Conservation (phyloP, 2,888 invertebrate genomes). For the Limnephilus rhombicus region DNA sequence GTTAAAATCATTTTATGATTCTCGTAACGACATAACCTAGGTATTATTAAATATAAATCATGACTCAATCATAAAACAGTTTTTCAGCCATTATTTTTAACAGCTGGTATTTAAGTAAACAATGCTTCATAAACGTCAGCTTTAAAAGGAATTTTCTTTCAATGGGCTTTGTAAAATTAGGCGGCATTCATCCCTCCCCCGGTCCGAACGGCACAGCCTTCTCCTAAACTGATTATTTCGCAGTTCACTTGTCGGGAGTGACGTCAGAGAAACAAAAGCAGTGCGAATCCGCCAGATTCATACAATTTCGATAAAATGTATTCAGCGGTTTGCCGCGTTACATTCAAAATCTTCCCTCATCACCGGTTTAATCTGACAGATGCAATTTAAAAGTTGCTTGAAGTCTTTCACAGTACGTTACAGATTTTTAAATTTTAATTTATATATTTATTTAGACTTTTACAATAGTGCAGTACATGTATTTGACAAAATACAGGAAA, state of each 20-base stretch:
- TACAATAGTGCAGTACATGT: too few species aligned
- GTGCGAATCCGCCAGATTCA: neutral
- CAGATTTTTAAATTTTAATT: too few species aligned
- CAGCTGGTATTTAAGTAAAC: neutral
- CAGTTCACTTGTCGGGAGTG: neutral
- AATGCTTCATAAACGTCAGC: neutral
- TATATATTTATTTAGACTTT: too few species aligned
- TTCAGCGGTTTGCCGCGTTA: neutral
- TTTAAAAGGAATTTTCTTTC: neutral
- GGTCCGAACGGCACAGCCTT: neutral
- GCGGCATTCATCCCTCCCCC: neutral
- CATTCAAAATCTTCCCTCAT: neutral
- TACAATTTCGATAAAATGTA: neutral
- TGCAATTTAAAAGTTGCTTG: neutral
- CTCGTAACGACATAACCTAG: neutral
- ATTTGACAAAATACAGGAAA: too few species aligned
- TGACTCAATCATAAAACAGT: neutral
- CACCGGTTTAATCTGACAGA: neutral
- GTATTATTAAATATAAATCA: neutral
- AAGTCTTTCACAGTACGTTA: too few species aligned
- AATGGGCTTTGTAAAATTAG: neutral
- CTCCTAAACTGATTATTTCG: neutral
- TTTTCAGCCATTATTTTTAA: neutral
- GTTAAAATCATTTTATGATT: neutral
- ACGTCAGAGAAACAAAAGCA: neutral